Evolutionary conservation across 2,888 invertebrate genomes (phyloP), one percentile per base, ranked within the genome.

Genomic region (Agrotis clavis): DNA sequence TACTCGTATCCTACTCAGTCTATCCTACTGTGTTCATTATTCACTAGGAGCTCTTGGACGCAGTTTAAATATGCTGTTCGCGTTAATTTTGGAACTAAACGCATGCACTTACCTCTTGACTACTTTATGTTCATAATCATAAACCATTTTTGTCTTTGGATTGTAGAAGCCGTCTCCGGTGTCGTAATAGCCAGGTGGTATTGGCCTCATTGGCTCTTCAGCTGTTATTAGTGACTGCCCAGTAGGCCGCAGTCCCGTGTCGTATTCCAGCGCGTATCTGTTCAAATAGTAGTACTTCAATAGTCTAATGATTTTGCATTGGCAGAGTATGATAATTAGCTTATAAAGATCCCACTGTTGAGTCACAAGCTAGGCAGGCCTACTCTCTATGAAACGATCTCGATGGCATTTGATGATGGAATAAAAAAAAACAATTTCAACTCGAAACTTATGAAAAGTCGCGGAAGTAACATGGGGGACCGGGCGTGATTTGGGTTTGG

Each of bases 251-350:
- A 68, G 18, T 6, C 30, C 75, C 13, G 4, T 51, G 14, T 68
- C 62, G 13, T 16, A 75, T 63, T 74, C 75, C 21, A 19, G 4
- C 3, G 1, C 13, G 45, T 48, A 75, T 50, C 75, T 74, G 57
- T 48, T 11, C 45, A 64, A 1, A 63, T 2, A 71, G 2, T n/a
- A 21, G 14, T 45, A 19, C 18, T 51, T 53, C n/a, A 56, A 21
- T 50, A 45, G 41, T 67, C 13, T 25, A 56, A 4, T 11, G 13
- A 13, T 19, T 21, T 2, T 13, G 21, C 41, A 11, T 41, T 1
- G n/a, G 25, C 5, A 54, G n/a, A 25, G 16, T 30, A 47, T 48
- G 18, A 2, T 30, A 14, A 51, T 18, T 19, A 6, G 7, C 14
- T 16, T 53, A 13, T 18, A 16, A 7, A 11, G 41, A 41, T 11